phyloP scores from a whole-genome alignment of 2,113 vertebrate genomes.

The Callaeas wilsoni region DNA sequence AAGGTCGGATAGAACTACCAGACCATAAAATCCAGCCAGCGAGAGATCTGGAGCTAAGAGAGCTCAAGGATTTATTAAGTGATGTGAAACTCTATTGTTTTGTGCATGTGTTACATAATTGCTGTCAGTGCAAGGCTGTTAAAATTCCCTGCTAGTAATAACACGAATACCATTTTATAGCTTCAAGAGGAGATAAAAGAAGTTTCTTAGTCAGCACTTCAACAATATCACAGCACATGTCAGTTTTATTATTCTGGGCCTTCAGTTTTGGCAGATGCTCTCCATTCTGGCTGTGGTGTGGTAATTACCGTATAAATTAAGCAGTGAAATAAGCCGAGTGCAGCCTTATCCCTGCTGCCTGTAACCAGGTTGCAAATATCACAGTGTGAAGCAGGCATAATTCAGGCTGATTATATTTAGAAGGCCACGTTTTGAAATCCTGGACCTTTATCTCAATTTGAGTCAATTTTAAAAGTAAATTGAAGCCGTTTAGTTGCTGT shows the following conservation, averaged over 20 bases:
- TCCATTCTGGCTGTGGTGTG: constrained; percentile 64
- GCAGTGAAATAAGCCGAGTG: constrained; percentile 65
- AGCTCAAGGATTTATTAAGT: constrained; percentile 77
- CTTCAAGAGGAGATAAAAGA: constrained; percentile 74
- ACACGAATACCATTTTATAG: constrained; percentile 72
- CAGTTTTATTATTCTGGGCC: constrained; percentile 71
- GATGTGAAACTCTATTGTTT: constrained; percentile 78
- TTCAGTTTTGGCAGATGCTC: constrained; percentile 73
- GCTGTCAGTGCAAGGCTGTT: constrained; percentile 76
- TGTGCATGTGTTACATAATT: constrained; percentile 77
- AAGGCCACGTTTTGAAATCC: constrained; percentile 53
- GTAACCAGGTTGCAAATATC: constrained; percentile 55
- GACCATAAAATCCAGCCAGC: constrained; percentile 80
- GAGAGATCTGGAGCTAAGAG: constrained; percentile 70
- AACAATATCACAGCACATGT: constrained; percentile 63
- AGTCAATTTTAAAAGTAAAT: constrained; percentile 68
- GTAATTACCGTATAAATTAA: constrained; percentile 81
- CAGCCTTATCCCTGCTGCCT: constrained; percentile 55
- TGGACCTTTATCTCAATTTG: constrained; percentile 64
- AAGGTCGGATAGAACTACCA: constrained; percentile 71
- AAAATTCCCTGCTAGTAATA: constrained; percentile 77
- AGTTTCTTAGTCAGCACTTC: constrained; percentile 76
- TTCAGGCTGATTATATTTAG: constrained; percentile 40
- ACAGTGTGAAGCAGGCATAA: constrained; percentile 64
- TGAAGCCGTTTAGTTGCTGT: constrained; percentile 68